Evolutionary conservation across 92 coral and sea anemone species (phyloP), one percentile per base, ranked within the genome.

Genomic region (Pocillopora meandrina): DNA sequence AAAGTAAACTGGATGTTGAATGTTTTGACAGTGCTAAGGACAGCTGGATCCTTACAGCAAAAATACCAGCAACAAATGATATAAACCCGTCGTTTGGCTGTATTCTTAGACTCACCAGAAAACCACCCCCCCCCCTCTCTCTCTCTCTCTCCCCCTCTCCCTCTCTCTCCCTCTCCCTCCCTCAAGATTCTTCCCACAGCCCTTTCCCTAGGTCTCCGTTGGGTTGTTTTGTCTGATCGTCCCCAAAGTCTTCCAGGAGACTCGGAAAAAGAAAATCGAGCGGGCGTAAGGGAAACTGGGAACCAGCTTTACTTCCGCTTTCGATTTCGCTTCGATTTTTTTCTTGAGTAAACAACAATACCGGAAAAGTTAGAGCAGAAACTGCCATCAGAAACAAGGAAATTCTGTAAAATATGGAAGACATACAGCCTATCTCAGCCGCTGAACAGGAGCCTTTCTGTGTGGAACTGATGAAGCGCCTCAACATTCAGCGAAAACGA

Each of bases 391-490:
- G 52, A 13, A 70, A 6, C 18, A 70, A 16, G 10, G 10, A 2
- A 13, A 16, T 69, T 69, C n/a, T 5, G 11, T 69, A 11, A 52
- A 69, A 11, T 1, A 70, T 70, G 74, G 56, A 70, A 34, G 74
- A 70, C 42, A 20, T 36, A 0, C 56, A 16, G 15, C 23, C 74
- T 0, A 76, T 76, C 56, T 17, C 26, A 9, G 80, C 17, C 6
- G 8, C 61, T 2, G 74, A 49, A 13, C 62, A 65, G 42, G n/a
- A 13, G n/a, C 16, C 72, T 8, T 79, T 49, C 74, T 65, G 83
- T 36, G 72, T 34, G 19, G 82, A 78, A 78, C 47, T 78, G 61
- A 19, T 31, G 69, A 62, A 42, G 82, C 83, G 83, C 11, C 74
- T 79, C 13, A 64, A 79, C 74, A 65, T 79, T 36, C 63, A 47